A percentile compares a stretch with the other conserved stretches of the same genome.
phyloP scores from a whole-genome alignment of 2,888 invertebrate species.

The Cordylochernes scorpioides region DNA sequence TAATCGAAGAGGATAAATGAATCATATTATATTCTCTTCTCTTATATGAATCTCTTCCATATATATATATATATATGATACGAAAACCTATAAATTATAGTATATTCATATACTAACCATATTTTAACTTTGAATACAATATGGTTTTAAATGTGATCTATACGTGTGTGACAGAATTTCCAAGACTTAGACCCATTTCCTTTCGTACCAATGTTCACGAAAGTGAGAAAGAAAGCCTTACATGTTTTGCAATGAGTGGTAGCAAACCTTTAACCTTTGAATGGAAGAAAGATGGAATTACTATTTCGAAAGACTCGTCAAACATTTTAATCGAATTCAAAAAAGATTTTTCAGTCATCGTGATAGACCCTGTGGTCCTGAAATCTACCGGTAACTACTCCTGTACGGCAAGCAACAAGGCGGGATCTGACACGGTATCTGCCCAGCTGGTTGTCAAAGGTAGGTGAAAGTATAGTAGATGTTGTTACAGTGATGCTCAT shows the following conservation, averaged over 20 bases:
- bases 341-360: slow-evolving; percentile 6
- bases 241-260: slow-evolving; percentile 15
- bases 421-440: slow-evolving; percentile 5
- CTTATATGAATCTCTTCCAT: no score
- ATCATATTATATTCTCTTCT: no score
- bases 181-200: slow-evolving; percentile 10
- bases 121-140: no score
- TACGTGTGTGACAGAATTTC: no score
- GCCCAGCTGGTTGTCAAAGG: slow-evolving; percentile 6
- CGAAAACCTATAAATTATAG: no score
- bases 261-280: slow-evolving; percentile 16
- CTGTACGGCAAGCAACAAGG: slow-evolving; percentile 4
- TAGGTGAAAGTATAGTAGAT: no score
- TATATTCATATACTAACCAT: no score
- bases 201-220: slow-evolving; percentile 13
- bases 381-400: slow-evolving; percentile 9
- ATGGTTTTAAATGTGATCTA: no score
- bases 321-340: slow-evolving; percentile 1
- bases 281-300: slow-evolving; percentile 21
- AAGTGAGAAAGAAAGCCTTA: slow-evolving; percentile 11
- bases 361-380: slow-evolving; percentile 3
- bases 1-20: no score
- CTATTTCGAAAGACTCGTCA: slow-evolving; percentile 13
- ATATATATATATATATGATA: no score
- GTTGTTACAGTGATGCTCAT: no score